Percentiles rank a stretch among this genome's conserved stretches.
These are phyloP conservation scores for Brachionus rubens DNA, from an alignment of 1,140 invertebrate genomes.

Conservation along the genomic window DNA sequence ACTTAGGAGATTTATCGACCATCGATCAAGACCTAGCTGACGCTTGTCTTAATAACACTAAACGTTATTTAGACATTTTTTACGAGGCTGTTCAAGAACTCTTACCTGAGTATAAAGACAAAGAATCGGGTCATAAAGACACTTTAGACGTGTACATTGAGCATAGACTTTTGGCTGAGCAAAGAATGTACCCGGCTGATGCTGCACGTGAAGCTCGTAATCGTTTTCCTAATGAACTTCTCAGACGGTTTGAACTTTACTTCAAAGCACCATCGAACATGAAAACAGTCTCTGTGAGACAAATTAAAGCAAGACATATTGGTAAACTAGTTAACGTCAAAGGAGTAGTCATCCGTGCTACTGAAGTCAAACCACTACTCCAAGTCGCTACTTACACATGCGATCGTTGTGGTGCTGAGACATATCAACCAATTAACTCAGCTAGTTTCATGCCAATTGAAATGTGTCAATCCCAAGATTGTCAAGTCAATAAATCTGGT, in stretches of 20 bases:
- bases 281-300: slow-evolving; percentile 80
- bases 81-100: slow-evolving; percentile 72
- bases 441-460: slow-evolving; percentile 78
- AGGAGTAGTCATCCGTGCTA: slow-evolving; percentile 90
- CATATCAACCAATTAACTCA: slow-evolving; percentile 77
- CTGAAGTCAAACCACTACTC: slow-evolving; percentile 95
- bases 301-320: slow-evolving; percentile 84
- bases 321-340: slow-evolving; percentile 87
- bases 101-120: slow-evolving; percentile 34
- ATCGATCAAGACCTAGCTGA: slow-evolving; percentile 77
- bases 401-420: slow-evolving; percentile 94
- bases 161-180: slow-evolving; percentile 85
- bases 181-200: slow-evolving; percentile 52
- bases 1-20: slow-evolving; percentile 82
- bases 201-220: slow-evolving; percentile 70
- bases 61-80: slow-evolving; percentile 77
- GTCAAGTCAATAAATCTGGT: slow-evolving; percentile 77
- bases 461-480: slow-evolving; percentile 87
- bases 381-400: slow-evolving; percentile 96
- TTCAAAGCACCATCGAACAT: slow-evolving; percentile 72
- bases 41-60: slow-evolving; percentile 75
- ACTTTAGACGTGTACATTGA: slow-evolving; percentile 95
- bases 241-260: slow-evolving; percentile 89
- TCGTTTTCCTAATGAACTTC: slow-evolving; percentile 82
- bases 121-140: slow-evolving; percentile 67